These are phyloP conservation scores for Empis stercorea DNA, from an alignment of 2,888 invertebrate genomes.

Conservation along the genomic window DNA sequence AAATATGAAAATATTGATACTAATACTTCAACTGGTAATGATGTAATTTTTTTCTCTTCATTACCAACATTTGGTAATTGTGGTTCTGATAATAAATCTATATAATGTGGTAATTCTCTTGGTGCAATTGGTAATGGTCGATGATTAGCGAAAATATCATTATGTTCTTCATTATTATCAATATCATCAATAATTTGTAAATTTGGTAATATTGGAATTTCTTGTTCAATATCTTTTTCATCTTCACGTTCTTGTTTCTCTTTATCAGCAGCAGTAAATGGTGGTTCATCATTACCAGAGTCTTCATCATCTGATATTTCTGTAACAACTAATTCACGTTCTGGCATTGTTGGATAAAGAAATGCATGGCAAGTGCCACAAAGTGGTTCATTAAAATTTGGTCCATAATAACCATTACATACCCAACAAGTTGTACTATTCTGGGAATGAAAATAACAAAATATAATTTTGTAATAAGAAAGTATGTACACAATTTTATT, in stretches of 20 bases:
- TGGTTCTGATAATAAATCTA: constrained; percentile 28
- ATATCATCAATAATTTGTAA: constrained; percentile 12
- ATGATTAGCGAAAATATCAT: constrained; percentile 20
- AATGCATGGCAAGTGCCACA: constrained; percentile 88
- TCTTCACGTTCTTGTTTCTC: constrained; percentile 24
- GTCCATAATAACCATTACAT: constrained; percentile 87
- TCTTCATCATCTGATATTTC: constrained; percentile 74
- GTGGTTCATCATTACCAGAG: constrained; percentile 88
- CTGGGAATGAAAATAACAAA: too few species aligned
- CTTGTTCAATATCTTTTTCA: constrained; percentile 9
- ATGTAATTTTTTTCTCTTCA: constrained; percentile 20
- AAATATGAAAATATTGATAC: constrained; percentile 77
- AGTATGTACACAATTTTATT: too few species aligned
- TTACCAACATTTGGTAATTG: constrained; percentile 19
- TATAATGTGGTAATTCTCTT: constrained; percentile 25
- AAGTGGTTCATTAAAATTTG: constrained; percentile 79
- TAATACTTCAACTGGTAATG: constrained; percentile 48
- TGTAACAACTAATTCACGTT: constrained; percentile 18
- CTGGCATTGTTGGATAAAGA: constrained; percentile 59
- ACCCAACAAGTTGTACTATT: constrained; percentile 47
- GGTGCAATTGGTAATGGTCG: constrained; percentile 22
- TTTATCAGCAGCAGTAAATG: constrained; percentile 24
- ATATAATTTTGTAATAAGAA: too few species aligned
- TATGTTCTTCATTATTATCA: constrained; percentile 17
- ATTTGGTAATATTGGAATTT: constrained; percentile 3